These are phyloP conservation scores for Botia almorhae DNA, from an alignment of 2,797 vertebrate species.

Conservation along the genomic window DNA sequence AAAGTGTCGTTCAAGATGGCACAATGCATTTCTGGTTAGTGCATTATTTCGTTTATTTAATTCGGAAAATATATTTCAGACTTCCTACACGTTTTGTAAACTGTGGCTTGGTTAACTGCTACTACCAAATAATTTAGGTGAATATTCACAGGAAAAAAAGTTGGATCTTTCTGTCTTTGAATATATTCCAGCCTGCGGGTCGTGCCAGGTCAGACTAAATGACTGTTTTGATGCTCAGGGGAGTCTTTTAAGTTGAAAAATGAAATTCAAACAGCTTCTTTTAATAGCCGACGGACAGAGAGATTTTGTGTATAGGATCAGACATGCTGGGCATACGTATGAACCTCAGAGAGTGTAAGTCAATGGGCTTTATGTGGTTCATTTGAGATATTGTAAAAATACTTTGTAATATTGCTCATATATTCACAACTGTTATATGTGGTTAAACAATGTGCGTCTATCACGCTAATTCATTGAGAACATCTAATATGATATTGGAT, in stretches of 20 bases:
- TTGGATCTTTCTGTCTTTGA: slow-evolving; percentile 21
- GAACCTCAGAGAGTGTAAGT: slow-evolving; percentile 18
- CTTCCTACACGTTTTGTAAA: neutral
- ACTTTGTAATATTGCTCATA: neutral
- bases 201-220: slow-evolving; percentile 52
- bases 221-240: slow-evolving; percentile 56
- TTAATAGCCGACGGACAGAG: slow-evolving; percentile 47
- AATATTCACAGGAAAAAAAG: neutral
- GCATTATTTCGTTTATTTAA: too few species aligned
- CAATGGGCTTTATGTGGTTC: slow-evolving; percentile 19
- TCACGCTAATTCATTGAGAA: neutral
- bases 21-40: too few species aligned
- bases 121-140: neutral
- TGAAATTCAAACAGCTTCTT: slow-evolving; percentile 54
- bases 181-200: slow-evolving; percentile 46
- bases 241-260: slow-evolving; percentile 53
- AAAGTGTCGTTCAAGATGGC: too few species aligned
- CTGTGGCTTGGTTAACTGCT: neutral
- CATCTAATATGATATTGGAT: neutral
- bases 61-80: neutral
- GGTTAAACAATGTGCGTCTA: neutral
- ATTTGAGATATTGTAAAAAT: slow-evolving; percentile 8
- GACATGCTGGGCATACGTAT: slow-evolving; percentile 54
- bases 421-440: neutral
- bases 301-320: slow-evolving; percentile 55